These are phyloP conservation scores for Procambarus clarkii DNA, from an alignment of 1,140 invertebrate species.

Conservation along the genomic window DNA sequence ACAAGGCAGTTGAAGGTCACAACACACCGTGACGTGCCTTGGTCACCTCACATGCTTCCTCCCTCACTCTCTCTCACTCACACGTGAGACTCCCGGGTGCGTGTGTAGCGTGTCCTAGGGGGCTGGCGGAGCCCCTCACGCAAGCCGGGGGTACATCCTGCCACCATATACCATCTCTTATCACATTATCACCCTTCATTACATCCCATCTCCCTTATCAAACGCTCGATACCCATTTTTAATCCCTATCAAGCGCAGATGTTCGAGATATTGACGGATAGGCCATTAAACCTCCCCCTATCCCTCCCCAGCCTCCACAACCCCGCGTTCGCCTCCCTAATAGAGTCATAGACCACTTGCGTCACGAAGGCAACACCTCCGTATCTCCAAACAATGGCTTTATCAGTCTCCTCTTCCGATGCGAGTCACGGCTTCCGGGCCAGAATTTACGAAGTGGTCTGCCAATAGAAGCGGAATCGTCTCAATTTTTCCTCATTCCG, in stretches of 20 bases:
- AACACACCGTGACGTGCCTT: too few species aligned
- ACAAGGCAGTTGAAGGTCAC: too few species aligned
- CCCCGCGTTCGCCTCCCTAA: background rate
- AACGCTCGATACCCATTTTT: conserved; percentile 15
- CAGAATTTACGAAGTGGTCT: background rate
- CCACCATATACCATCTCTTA: too few species aligned
- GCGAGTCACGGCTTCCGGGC: background rate
- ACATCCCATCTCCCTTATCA: too few species aligned
- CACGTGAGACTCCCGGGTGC: too few species aligned
- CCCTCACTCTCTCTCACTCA: too few species aligned
- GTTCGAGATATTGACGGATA: conserved; percentile 29
- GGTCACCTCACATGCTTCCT: too few species aligned
- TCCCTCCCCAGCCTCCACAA: too few species aligned
- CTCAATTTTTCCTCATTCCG: background rate
- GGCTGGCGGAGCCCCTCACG: too few species aligned
- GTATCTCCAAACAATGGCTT: background rate
- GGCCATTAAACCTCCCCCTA: conserved; percentile 15
- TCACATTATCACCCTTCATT: too few species aligned
- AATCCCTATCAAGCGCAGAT: conserved; percentile 27
- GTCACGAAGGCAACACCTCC: background rate
- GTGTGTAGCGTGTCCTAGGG: too few species aligned
- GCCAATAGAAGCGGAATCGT: background rate
- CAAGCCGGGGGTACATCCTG: too few species aligned
- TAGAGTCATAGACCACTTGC: background rate
- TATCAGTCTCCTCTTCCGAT: background rate